These are phyloP conservation scores for Actinia equina DNA, from an alignment of 64 coral and sea anemone species.

Conservation along the genomic window DNA sequence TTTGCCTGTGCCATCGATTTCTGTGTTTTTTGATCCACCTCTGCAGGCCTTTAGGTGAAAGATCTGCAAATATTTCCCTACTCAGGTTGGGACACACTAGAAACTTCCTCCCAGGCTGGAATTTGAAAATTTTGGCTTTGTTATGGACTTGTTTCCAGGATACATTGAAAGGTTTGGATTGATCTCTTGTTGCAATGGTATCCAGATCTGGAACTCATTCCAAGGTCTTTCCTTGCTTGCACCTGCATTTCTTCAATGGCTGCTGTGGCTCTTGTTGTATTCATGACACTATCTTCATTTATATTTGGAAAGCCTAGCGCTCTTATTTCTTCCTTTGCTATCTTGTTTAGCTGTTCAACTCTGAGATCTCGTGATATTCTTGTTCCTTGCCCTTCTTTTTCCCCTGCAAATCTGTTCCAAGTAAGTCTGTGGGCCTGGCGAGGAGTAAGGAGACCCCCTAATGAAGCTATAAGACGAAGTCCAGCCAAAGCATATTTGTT, in stretches of 20 bases:
- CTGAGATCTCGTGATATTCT: constrained; percentile 24
- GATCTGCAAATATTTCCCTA: constrained; percentile 40
- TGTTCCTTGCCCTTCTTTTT: constrained; percentile 18
- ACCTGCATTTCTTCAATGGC: constrained; percentile 3
- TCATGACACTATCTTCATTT: constrained; percentile 6
- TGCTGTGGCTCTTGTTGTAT: constrained; percentile 11
- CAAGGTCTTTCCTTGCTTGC: constrained; percentile 20
- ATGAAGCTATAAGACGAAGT: constrained; percentile 16
- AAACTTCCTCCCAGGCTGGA: constrained; percentile 9
- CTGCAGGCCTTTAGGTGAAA: constrained; percentile 32
- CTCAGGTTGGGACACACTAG: constrained; percentile 15
- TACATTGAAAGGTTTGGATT: neutral
- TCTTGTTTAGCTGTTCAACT: constrained; percentile 20
- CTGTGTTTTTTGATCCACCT: constrained; percentile 52
- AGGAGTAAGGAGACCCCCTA: constrained; percentile 11
- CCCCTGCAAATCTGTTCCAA: constrained; percentile 42
- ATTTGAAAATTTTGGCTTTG: constrained; percentile 31
- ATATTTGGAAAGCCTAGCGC: constrained; percentile 24
- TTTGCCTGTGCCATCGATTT: constrained; percentile 47
- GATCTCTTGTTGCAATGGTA: constrained; percentile 23
- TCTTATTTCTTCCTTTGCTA: constrained; percentile 30
- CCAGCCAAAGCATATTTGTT: constrained; percentile 61
- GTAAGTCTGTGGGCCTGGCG: constrained; percentile 30
- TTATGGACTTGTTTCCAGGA: constrained; percentile 28
- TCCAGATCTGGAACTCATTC: neutral